Conservation (phyloP, 1,140 invertebrate genomes). For the Sogatella furcifera region DNA sequence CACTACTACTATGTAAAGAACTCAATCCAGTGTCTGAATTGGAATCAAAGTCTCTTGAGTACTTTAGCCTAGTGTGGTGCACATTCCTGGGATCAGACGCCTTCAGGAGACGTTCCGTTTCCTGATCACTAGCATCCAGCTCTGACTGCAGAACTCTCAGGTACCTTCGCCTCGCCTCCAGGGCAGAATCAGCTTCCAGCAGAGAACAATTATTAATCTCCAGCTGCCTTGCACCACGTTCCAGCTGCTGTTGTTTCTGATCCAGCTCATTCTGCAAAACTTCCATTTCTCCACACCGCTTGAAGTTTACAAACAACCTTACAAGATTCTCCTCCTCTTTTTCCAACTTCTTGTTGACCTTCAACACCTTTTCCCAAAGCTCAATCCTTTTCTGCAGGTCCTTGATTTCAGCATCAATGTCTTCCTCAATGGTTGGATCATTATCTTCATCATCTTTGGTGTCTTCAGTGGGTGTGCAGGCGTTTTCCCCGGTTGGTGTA, state of each 20-base stretch:
- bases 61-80: neutral
- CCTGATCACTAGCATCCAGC: conserved; percentile 47
- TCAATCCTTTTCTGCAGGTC: conserved; percentile 37
- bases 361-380: conserved; percentile 55
- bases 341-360: conserved; percentile 56
- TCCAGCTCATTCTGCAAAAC: conserved; percentile 13
- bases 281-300: conserved; percentile 40
- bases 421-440: conserved; percentile 14
- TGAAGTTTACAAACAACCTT: conserved; percentile 50
- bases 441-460: conserved; percentile 10
- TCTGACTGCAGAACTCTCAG: conserved; percentile 51
- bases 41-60: conserved; percentile 34
- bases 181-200: conserved; percentile 45
- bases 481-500: conserved; percentile 13
- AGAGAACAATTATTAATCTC: conserved; percentile 48
- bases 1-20: conserved; percentile 40
- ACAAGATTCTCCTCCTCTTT: conserved; percentile 56
- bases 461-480: conserved; percentile 12
- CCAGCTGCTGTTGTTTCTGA: conserved; percentile 33
- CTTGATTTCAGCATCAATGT: conserved; percentile 1
- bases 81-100: neutral
- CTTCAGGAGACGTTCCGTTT: conserved; percentile 31
- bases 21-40: conserved; percentile 45
- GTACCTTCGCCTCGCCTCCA: conserved; percentile 47
- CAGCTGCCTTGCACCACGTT: conserved; percentile 48